Evolutionary conservation across 1,140 invertebrate species (phyloP), one percentile per base, ranked within the genome.

Genomic region (Zaprionus lachaisei): DNA sequence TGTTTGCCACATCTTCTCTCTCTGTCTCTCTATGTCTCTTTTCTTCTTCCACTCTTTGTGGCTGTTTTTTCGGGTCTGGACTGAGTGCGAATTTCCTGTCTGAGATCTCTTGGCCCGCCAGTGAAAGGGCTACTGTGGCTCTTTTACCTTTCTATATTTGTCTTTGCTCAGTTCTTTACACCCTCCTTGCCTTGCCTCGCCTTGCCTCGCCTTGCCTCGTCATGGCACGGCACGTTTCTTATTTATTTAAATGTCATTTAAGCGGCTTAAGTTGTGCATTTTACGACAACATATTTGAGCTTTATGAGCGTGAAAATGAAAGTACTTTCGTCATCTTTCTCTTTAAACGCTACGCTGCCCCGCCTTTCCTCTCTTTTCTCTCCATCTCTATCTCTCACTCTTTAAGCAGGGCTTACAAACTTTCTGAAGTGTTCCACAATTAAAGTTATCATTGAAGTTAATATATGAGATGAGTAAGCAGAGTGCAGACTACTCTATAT

Each of bases 251-350:
- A 87, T 89, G 83, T 79, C 84, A 89, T 87, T 87, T 87, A 87
- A 89, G 84, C 83, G 71, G 83, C 84, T 87, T 87, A 89, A 72
- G 64, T 71, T 80, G 71, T 65, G 73, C 73, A 68, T 86, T 87
- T 81, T 89, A 81, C 77, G 74, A 80, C 77, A 73, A 77, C 77
- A 72, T 79, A 89, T 80, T 74, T 41, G 63, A 86, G 72, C 72
- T 85, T 85, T 82, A 89, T 84, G 84, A 89, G 83, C 83, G 84
- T 89, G 83, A 87, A 87, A 87, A 87, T 81, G 83, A 87, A 87
- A 87, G 83, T 87, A 87, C 81, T 89, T 87, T 87, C 84, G 71
- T 81, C 81, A 79, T 80, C 58, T 65, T 54, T 71, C 9, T 54
- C 41, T 49, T 41, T 74, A 31, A 55, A 56, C 20, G 28, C 63